Conservation (phyloP, 2,888 invertebrate genomes). For the Calameuta pallipes region DNA sequence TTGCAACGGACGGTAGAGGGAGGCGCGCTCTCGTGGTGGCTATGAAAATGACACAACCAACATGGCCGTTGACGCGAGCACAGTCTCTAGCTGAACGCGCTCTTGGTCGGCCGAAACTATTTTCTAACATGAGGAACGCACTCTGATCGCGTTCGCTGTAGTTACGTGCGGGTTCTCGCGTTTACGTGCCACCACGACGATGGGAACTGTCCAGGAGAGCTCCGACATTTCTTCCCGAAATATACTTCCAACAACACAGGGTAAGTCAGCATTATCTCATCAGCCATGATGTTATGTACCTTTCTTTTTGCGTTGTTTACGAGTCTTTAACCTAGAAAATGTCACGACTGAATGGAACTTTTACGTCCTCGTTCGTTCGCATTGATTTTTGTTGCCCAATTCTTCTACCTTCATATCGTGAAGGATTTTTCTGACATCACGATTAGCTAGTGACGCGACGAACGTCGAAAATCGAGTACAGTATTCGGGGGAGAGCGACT, state of each 20-base stretch:
- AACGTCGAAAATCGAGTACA: neutral
- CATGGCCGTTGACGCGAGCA: constrained; percentile 2
- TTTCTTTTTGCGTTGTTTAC: constrained; percentile 31
- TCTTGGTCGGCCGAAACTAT: neutral
- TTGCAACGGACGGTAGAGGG: neutral
- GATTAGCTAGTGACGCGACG: neutral
- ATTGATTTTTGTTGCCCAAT: neutral
- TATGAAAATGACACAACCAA: neutral
- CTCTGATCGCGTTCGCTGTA: neutral
- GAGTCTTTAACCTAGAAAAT: constrained; percentile 26
- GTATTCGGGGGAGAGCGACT: neutral
- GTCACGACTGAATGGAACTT: neutral
- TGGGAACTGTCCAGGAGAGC: constrained; percentile 14
- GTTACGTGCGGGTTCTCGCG: neutral
- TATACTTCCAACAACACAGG: constrained; percentile 12
- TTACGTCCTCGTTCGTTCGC: neutral
- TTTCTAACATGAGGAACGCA: neutral
- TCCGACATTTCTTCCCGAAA: constrained; percentile 11
- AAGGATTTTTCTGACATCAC: neutral
- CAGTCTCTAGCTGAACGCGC: neutral
- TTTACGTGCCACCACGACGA: constrained; percentile 7
- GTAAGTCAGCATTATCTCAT: constrained; percentile 8
- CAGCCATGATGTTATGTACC: neutral
- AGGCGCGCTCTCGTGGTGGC: constrained; percentile 4
- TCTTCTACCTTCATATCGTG: neutral